These are phyloP conservation scores for Sorex maritimensis DNA, from an alignment of 2,797 vertebrate genomes.

Conservation along the genomic window DNA sequence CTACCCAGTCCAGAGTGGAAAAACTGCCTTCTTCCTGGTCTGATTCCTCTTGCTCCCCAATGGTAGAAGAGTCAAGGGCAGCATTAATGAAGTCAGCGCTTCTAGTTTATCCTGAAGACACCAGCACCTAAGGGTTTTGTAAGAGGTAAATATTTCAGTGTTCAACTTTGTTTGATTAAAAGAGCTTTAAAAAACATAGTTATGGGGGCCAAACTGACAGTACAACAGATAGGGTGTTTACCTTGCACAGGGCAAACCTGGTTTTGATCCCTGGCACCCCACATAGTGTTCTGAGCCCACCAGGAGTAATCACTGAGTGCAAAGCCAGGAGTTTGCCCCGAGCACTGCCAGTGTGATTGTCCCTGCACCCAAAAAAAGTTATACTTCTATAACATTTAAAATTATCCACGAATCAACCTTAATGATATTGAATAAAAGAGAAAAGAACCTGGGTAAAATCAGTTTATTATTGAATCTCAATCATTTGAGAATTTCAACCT, in stretches of 20 bases:
- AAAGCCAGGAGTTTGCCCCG: too few species aligned
- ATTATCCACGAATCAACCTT: not conserved
- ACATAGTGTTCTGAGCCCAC: too few species aligned
- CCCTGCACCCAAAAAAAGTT: not conserved
- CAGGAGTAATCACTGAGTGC: too few species aligned
- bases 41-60: slow-evolving; percentile 9
- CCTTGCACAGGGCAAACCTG: too few species aligned
- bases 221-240: too few species aligned
- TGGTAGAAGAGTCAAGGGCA: slow-evolving; percentile 30
- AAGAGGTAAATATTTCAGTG: slow-evolving; percentile 33
- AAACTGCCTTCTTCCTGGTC: slow-evolving; percentile 32
- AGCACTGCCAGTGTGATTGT: too few species aligned
- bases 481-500: slow-evolving; percentile 53
- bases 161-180: slow-evolving; percentile 62
- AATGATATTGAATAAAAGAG: not conserved
- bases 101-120: slow-evolving; percentile 50
- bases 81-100: slow-evolving; percentile 51
- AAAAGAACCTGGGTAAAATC: slow-evolving; percentile 20
- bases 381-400: slow-evolving; percentile 48
- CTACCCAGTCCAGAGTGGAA: slow-evolving; percentile 3
- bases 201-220: too few species aligned
- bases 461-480: slow-evolving; percentile 37
- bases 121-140: not conserved
- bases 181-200: slow-evolving; percentile 31
- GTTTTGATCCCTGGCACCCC: too few species aligned